Conservation (phyloP, 2,113 vertebrate species). For the Epinephelus cyanopodus region DNA sequence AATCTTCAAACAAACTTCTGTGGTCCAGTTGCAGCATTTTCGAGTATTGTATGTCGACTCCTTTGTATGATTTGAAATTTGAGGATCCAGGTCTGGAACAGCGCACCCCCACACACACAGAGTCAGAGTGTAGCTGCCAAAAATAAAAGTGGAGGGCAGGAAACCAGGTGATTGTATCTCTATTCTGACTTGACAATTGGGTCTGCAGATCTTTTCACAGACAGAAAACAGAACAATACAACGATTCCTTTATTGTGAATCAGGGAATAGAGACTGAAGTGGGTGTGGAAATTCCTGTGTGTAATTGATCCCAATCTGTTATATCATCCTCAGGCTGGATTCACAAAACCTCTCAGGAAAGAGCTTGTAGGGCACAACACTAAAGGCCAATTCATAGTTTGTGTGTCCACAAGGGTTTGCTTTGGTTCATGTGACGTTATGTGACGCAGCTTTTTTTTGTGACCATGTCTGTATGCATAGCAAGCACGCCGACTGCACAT, state of each 20-base stretch:
- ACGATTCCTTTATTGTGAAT: not conserved
- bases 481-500: too few relatives aligned
- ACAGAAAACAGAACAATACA: slow-evolving; percentile 19
- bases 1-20: not conserved
- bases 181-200: slow-evolving; percentile 20
- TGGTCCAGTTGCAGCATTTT: not conserved
- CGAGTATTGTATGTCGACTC: slow-evolving; percentile 1
- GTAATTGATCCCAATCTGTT: not conserved
- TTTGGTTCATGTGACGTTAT: too few relatives aligned
- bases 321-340: not conserved
- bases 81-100: slow-evolving; percentile 1
- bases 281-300: slow-evolving; percentile 11
- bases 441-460: too few relatives aligned
- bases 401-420: too few relatives aligned
- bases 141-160: slow-evolving; percentile 17
- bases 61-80: slow-evolving; percentile 41
- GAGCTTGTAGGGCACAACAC: too few relatives aligned
- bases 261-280: slow-evolving; percentile 4
- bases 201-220: slow-evolving; percentile 8
- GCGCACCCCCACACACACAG: not conserved
- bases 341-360: not conserved
- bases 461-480: too few relatives aligned
- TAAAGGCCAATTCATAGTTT: too few relatives aligned
- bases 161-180: slow-evolving; percentile 39
- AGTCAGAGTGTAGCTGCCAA: slow-evolving; percentile 1